These are phyloP conservation scores for Eumerus sabulonum DNA, from an alignment of 2,888 invertebrate genomes.

Conservation along the genomic window DNA sequence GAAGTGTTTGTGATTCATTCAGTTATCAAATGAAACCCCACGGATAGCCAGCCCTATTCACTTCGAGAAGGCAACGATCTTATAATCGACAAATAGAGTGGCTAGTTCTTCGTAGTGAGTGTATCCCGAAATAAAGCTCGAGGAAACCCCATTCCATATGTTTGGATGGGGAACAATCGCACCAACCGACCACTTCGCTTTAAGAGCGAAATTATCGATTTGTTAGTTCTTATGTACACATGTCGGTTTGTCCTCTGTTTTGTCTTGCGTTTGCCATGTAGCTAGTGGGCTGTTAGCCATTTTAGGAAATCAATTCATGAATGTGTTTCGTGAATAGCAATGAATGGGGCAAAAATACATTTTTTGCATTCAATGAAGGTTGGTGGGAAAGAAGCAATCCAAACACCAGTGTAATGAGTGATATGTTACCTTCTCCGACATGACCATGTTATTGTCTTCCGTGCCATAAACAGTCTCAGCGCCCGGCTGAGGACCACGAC, in stretches of 20 bases:
- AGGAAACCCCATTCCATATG: conserved; percentile 14
- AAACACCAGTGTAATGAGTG: conserved; percentile 41
- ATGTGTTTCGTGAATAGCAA: conserved; percentile 51
- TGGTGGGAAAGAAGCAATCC: neutral
- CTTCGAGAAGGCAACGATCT: too few species aligned
- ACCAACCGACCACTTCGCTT: conserved; percentile 16
- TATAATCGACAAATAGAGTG: too few species aligned
- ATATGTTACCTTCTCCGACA: conserved; percentile 91
- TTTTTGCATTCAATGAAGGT: neutral
- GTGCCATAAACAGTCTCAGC: conserved; percentile 95
- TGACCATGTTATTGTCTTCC: conserved; percentile 96
- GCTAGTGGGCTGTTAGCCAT: conserved; percentile 19
- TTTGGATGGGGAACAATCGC: conserved; percentile 7
- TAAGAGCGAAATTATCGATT: conserved; percentile 43
- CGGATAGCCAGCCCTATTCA: too few species aligned
- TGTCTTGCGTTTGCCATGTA: conserved; percentile 21
- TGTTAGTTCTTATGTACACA: conserved; percentile 24
- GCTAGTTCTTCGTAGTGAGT: too few species aligned
- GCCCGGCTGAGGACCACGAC: conserved; percentile 80
- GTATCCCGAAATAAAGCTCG: conserved; percentile 17
- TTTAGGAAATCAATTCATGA: conserved; percentile 48
- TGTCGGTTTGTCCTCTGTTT: conserved; percentile 6
- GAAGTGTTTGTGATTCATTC: conserved; percentile 48
- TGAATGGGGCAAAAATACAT: conserved; percentile 29
- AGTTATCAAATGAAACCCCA: conserved; percentile 1